Evolutionary conservation across 2,113 vertebrate genomes (phyloP).

Genomic region (Cyanocitta stelleri): DNA sequence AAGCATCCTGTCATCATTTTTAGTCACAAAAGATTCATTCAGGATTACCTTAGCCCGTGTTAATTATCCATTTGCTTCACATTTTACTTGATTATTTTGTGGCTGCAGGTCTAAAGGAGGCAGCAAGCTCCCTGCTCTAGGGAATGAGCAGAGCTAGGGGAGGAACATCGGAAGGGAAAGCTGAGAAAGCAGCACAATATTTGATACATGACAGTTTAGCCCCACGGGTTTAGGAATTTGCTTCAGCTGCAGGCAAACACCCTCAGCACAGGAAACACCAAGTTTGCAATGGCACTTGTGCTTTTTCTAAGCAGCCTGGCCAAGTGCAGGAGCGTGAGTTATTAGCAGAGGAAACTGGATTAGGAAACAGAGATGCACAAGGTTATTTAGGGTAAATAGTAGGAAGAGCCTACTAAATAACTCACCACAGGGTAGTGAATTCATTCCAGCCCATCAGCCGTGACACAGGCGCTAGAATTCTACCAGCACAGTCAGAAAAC

Average conservation of each 20-base stretch:
- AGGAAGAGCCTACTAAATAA: neutral
- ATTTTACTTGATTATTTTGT: neutral
- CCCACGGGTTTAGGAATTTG: neutral
- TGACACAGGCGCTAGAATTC: neutral
- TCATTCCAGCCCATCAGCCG: neutral
- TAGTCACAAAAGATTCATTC: neutral
- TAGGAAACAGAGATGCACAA: conserved; percentile 1
- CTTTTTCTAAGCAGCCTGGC: neutral
- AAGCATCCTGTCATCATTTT: neutral
- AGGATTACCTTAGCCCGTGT: neutral
- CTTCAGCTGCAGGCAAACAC: conserved; percentile 8
- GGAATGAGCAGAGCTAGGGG: neutral
- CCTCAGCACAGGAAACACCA: neutral
- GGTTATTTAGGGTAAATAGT: conserved; percentile 17
- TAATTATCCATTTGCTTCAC: neutral
- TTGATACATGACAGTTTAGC: neutral
- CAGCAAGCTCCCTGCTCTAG: neutral
- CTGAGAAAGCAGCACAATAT: neutral
- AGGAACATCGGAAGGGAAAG: neutral
- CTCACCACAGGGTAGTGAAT: neutral
- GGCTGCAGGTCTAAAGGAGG: neutral
- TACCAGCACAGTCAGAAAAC: neutral
- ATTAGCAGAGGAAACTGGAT: neutral
- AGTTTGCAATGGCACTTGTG: neutral
- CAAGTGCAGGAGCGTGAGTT: neutral